Conservation (phyloP, 2,113 vertebrate genomes). For the Pollachius pollachius region DNA sequence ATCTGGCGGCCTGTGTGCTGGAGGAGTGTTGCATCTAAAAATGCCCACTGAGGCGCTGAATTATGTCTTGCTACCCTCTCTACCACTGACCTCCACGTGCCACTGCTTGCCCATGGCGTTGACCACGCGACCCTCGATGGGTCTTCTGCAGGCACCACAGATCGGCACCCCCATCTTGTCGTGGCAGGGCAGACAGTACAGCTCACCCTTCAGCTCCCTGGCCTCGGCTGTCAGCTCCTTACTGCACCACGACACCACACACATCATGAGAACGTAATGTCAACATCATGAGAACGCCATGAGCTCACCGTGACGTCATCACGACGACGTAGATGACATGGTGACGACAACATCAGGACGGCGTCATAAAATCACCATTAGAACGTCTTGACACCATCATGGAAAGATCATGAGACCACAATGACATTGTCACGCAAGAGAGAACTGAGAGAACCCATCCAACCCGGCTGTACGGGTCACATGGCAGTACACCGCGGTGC, state of each 20-base stretch:
- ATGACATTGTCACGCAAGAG: too few species aligned
- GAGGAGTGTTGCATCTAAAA: too few species aligned
- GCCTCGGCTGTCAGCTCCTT: slow-evolving; percentile 96
- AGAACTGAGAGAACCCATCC: too few species aligned
- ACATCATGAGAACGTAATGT: neutral
- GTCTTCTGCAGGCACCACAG: slow-evolving; percentile 94
- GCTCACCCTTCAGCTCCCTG: slow-evolving; percentile 94
- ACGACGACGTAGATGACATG: too few species aligned
- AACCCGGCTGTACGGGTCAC: too few species aligned
- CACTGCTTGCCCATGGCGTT: slow-evolving; percentile 99
- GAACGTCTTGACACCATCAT: too few species aligned
- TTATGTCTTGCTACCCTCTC: neutral
- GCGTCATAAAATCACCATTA: too few species aligned
- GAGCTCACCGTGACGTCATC: too few species aligned
- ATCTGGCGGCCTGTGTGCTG: too few species aligned
- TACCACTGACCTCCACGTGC: slow-evolving; percentile 90
- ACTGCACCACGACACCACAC: slow-evolving; percentile 60
- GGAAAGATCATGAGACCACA: too few species aligned
- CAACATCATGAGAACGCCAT: neutral
- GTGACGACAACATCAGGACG: too few species aligned
- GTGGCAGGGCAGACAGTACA: slow-evolving; percentile 96
- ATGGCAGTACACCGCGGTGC: neutral
- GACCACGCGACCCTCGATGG: slow-evolving; percentile 96
- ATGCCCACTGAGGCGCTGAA: too few species aligned
- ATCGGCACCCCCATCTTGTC: slow-evolving; percentile 99